A percentile compares a stretch with the other conserved stretches of the same genome.
Evolutionary conservation across 2,888 invertebrate species (phyloP).

Genomic region (Eristalinus aeneus): DNA sequence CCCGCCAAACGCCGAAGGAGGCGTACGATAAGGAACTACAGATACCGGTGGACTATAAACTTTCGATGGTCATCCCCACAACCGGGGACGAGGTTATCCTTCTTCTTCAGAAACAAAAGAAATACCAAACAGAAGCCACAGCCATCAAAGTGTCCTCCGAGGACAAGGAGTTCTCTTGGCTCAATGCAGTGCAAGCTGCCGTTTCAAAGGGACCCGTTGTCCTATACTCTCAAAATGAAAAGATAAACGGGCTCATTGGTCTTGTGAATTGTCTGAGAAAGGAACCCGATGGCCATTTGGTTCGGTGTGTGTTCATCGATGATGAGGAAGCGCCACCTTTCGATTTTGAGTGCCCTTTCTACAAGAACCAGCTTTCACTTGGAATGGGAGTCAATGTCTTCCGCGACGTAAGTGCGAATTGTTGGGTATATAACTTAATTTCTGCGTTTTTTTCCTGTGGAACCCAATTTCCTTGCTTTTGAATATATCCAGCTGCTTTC

Average conservation of each 20-base stretch:
- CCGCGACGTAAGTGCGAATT: constrained; percentile 81
- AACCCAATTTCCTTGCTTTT: too few relatives aligned
- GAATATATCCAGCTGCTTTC: too few relatives aligned
- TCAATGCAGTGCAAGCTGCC: constrained; percentile 75
- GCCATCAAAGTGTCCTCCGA: constrained; percentile 75
- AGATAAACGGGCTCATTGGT: constrained; percentile 91
- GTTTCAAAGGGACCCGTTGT: constrained; percentile 80
- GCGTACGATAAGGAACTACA: constrained; percentile 78
- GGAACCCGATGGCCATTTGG: constrained; percentile 87
- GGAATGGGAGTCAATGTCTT: constrained; percentile 91
- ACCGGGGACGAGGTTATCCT: constrained; percentile 75
- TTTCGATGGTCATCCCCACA: constrained; percentile 75
- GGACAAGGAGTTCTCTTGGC: constrained; percentile 77
- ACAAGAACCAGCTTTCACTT: constrained; percentile 85
- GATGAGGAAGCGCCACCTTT: constrained; percentile 86
- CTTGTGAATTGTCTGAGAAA: constrained; percentile 91
- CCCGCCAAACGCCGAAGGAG: constrained; percentile 77
- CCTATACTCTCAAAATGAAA: constrained; percentile 86
- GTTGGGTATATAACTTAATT: too few relatives aligned
- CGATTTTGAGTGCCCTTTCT: constrained; percentile 84
- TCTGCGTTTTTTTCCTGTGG: too few relatives aligned
- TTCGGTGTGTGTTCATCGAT: constrained; percentile 85
- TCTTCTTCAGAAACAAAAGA: constrained; percentile 75
- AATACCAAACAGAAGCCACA: constrained; percentile 70
- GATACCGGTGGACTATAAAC: constrained; percentile 74